A percentile compares a stretch with the other conserved stretches of the same genome.
Evolutionary conservation across 1,140 invertebrate species (phyloP).

Genomic region (Bilobella aurantiaca): DNA sequence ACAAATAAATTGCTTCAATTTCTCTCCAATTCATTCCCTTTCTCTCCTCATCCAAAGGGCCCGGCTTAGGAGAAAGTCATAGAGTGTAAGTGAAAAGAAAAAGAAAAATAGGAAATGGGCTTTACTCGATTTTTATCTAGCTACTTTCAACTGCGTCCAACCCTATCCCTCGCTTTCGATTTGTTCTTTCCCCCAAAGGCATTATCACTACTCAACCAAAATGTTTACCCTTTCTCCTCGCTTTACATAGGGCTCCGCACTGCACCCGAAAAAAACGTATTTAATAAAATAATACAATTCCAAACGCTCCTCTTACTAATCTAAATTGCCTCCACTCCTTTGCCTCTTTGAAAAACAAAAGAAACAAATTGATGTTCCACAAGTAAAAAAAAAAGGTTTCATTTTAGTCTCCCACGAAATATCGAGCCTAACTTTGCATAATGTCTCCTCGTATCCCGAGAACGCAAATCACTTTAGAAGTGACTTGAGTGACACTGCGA

Average conservation of each 20-base stretch:
- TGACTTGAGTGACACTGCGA: too few species aligned
- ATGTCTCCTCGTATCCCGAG: too few species aligned
- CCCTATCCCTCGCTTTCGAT: not conserved
- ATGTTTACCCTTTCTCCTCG: conserved; percentile 18
- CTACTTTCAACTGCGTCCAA: not conserved
- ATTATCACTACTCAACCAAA: conserved; percentile 20
- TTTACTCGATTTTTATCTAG: not conserved
- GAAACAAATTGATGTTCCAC: not conserved
- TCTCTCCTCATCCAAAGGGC: not conserved
- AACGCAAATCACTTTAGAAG: too few species aligned
- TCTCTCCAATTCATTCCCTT: conserved; percentile 25
- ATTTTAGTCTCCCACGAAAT: too few species aligned
- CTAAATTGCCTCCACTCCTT: not conserved
- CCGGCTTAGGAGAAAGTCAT: conserved; percentile 8
- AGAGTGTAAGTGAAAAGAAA: not conserved
- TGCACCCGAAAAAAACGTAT: not conserved
- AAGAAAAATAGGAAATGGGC: conserved; percentile 12
- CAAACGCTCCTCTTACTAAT: not conserved
- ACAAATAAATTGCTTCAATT: conserved; percentile 35
- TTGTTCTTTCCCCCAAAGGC: conserved; percentile 16
- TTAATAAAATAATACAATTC: not conserved
- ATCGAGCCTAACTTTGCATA: too few species aligned
- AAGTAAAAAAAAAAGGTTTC: too few species aligned
- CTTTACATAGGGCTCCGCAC: not conserved
- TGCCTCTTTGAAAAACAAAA: not conserved